Evolutionary conservation across 2,113 vertebrate species (phyloP).

Genomic region (Natator depressus): DNA sequence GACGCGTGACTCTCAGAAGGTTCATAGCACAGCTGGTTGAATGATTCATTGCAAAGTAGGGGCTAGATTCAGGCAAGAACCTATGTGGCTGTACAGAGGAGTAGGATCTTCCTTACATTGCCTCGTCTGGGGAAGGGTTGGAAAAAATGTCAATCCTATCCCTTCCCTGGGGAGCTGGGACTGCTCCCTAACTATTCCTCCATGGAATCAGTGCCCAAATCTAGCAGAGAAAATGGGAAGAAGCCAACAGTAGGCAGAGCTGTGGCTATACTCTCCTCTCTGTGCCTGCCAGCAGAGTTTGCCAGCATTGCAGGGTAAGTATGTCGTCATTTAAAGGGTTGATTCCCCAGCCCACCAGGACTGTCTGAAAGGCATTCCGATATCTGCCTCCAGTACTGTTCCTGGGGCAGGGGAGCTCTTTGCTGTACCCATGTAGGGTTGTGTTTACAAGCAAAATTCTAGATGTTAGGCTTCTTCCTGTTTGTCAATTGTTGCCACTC

Average conservation of each 20-base stretch:
- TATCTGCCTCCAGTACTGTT: background rate
- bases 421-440: background rate
- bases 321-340: background rate
- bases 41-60: background rate
- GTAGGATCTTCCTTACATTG: background rate
- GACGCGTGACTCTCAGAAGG: background rate
- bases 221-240: background rate
- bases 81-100: background rate
- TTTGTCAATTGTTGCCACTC: background rate
- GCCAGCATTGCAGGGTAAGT: background rate
- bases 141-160: background rate
- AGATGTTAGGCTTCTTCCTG: background rate
- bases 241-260: fast-evolving
- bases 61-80: background rate
- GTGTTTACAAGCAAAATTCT: fast-evolving
- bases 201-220: fast-evolving
- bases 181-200: background rate
- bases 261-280: background rate
- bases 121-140: background rate
- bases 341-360: background rate
- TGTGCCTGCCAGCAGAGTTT: background rate
- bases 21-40: background rate
- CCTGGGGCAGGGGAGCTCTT: background rate
- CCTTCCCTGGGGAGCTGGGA: background rate
- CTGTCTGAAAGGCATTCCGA: background rate